Conservation (phyloP, 2,888 invertebrate genomes). For the Neocrepidodera transversa region DNA sequence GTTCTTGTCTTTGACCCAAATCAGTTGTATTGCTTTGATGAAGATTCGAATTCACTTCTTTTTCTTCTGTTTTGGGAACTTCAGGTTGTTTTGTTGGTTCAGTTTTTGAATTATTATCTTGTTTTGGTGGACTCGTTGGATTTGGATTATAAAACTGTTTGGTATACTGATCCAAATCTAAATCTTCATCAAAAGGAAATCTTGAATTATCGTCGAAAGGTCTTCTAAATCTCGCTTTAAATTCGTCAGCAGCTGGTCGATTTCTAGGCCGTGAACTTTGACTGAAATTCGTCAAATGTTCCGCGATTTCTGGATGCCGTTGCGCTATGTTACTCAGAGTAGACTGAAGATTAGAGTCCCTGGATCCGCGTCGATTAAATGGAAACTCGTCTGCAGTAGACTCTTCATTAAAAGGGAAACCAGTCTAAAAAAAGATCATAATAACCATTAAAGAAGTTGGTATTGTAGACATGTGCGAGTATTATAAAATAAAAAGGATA, state of each 20-base stretch:
- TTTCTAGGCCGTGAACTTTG: slow-evolving; percentile 55
- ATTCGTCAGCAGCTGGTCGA: slow-evolving; percentile 47
- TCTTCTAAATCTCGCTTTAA: slow-evolving; percentile 55
- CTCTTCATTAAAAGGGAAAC: slow-evolving; percentile 57
- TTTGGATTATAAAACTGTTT: slow-evolving; percentile 22
- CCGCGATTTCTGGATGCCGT: slow-evolving; percentile 78
- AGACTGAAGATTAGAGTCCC: slow-evolving; percentile 63
- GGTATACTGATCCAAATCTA: slow-evolving; percentile 29
- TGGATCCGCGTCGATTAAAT: slow-evolving; percentile 65
- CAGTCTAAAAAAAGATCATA: slow-evolving; percentile 42
- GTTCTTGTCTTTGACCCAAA: slow-evolving; percentile 72
- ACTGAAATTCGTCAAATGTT: slow-evolving; percentile 64
- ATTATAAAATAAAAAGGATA: too few relatives aligned
- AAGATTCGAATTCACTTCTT: slow-evolving; percentile 8
- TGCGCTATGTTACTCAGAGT: slow-evolving; percentile 74
- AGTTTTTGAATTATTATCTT: slow-evolving; percentile 4
- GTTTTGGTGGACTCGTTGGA: slow-evolving; percentile 4
- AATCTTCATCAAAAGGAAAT: slow-evolving; percentile 38
- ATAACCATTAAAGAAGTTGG: too few relatives aligned
- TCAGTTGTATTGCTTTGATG: slow-evolving; percentile 76
- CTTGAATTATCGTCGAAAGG: slow-evolving; percentile 48
- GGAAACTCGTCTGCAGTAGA: slow-evolving; percentile 65
- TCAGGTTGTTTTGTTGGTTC: slow-evolving; percentile 8
- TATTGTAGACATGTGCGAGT: too few relatives aligned
- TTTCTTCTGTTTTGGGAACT: slow-evolving; percentile 2